Evolutionary conservation across 2,113 vertebrate genomes (phyloP).

Genomic region (Hystrix brachyura): DNA sequence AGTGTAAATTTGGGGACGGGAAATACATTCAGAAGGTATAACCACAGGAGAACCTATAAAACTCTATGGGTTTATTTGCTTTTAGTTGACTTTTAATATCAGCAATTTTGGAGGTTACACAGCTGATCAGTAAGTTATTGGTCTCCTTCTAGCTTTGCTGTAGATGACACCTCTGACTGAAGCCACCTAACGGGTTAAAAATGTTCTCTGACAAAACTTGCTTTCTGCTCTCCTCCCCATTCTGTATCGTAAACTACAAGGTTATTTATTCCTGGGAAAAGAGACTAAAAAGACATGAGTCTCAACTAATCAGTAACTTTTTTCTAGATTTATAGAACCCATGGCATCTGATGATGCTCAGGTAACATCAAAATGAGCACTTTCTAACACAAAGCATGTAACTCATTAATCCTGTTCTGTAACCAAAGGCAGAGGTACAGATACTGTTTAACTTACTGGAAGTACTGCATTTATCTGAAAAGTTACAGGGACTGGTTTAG

Average conservation of each 20-base stretch:
- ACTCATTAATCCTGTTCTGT: neutral
- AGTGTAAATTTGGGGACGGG: neutral
- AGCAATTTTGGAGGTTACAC: neutral
- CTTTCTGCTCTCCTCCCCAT: neutral
- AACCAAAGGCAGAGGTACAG: neutral
- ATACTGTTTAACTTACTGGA: neutral
- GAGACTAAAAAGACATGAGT: neutral
- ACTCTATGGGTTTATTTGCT: neutral
- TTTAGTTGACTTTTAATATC: neutral
- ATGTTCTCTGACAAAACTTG: neutral
- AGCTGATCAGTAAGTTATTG: neutral
- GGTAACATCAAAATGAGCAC: no score
- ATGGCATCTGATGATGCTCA: neutral
- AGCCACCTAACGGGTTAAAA: neutral
- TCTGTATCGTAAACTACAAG: neutral
- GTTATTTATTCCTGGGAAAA: neutral
- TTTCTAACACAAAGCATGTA: neutral
- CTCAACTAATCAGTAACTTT: neutral
- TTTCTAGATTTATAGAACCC: neutral
- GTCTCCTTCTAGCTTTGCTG: neutral
- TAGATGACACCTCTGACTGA: neutral
- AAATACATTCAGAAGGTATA: neutral
- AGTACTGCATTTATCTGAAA: neutral
- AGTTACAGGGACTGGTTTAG: neutral
- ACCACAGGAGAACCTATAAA: neutral